A percentile compares a stretch with the other conserved stretches of the same genome.
Evolutionary conservation across 2,113 vertebrate genomes (phyloP).

Genomic region (Trichomycterus rosablanca): DNA sequence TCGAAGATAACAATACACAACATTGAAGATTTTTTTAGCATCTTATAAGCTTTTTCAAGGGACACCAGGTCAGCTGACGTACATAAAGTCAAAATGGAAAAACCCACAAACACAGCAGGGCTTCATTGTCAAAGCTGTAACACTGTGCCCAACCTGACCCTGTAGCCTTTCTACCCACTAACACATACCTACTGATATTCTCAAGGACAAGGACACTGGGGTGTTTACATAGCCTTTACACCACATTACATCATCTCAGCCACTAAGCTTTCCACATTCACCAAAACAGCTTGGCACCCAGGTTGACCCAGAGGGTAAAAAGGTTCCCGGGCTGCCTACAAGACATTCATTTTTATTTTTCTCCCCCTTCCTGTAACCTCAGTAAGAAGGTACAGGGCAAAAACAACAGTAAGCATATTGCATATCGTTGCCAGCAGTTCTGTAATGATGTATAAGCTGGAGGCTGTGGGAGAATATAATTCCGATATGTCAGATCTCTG

Average conservation of each 20-base stretch:
- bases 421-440: constrained; percentile 53
- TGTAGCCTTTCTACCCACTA: constrained; percentile 59
- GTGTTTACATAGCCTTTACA: constrained; percentile 67
- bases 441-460: constrained; percentile 72
- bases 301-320: constrained; percentile 13
- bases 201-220: constrained; percentile 64
- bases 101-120: constrained; percentile 37
- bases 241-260: constrained; percentile 65
- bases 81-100: constrained; percentile 22
- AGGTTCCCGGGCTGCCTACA: neutral
- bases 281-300: constrained; percentile 30
- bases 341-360: constrained; percentile 32
- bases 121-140: constrained; percentile 55
- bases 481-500: constrained; percentile 73
- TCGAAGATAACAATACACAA: too few species aligned
- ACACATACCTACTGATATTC: constrained; percentile 58
- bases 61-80: neutral
- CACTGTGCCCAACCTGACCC: constrained; percentile 54
- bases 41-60: constrained; percentile 1
- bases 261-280: constrained; percentile 15
- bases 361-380: constrained; percentile 36
- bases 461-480: constrained; percentile 72
- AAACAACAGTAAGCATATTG: constrained; percentile 53
- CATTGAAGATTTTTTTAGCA: too few species aligned
- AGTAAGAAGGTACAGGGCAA: constrained; percentile 36